Evolutionary conservation across 2,113 vertebrate genomes (phyloP).

Genomic region (Podiceps cristatus): DNA sequence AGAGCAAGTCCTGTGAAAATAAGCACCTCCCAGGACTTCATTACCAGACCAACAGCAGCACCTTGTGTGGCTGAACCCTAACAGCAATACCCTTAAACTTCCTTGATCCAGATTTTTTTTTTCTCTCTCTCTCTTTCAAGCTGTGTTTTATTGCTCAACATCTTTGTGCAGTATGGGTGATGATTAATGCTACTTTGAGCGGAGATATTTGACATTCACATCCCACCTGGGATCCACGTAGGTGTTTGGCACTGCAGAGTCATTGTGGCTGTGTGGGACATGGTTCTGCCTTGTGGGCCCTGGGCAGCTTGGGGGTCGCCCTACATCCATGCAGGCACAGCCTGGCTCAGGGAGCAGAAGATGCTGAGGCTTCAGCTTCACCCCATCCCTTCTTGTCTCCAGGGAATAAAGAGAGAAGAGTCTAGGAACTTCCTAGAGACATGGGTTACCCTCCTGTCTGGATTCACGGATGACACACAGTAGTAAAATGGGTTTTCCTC

Average conservation of each 20-base stretch:
- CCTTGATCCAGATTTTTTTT: not conserved
- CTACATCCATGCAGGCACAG: not conserved
- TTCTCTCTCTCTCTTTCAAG: not conserved
- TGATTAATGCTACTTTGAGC: not conserved
- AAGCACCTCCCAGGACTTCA: accelerated
- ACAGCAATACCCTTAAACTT: not conserved
- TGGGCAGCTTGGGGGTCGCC: accelerated
- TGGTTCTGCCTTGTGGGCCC: not conserved
- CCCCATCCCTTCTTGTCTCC: accelerated
- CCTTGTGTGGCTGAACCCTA: not conserved
- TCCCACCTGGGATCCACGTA: accelerated
- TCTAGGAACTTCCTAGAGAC: not conserved
- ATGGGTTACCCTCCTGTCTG: not conserved
- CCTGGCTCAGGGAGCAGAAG: not conserved
- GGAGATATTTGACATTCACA: accelerated
- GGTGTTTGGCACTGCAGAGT: not conserved
- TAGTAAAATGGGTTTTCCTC: not conserved
- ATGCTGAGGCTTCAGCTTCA: not conserved
- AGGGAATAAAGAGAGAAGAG: not conserved
- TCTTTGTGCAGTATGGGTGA: not conserved
- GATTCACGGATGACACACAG: not conserved
- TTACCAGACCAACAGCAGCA: not conserved
- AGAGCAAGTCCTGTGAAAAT: not conserved
- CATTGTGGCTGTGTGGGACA: not conserved
- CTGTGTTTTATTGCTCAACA: not conserved